Percentiles rank a stretch among this genome's conserved stretches.
Conservation (phyloP, 2,113 vertebrate species). For the human region DNA sequence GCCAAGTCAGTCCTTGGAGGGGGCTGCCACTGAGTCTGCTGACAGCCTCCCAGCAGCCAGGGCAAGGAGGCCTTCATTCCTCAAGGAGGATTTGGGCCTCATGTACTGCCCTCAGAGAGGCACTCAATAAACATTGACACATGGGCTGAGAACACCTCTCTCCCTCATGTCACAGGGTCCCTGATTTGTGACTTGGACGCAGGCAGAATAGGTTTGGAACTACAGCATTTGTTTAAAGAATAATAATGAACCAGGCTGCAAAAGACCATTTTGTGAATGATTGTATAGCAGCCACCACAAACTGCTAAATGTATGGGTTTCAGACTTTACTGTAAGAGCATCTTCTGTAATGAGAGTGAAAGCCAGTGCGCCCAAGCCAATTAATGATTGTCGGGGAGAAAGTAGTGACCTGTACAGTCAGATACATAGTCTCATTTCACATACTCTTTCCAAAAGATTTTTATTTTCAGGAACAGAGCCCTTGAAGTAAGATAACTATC, state of each 20-base stretch:
- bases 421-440: slow-evolving; percentile 5
- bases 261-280: neutral
- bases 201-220: neutral
- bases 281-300: neutral
- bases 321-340: neutral
- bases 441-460: neutral
- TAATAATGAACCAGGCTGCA: neutral
- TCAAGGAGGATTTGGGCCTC: neutral
- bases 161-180: too few species aligned
- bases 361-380: neutral
- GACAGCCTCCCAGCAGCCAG: fast-evolving
- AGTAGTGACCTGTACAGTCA: neutral
- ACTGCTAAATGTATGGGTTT: neutral
- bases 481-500: slow-evolving; percentile 4
- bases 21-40: neutral
- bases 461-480: neutral
- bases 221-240: neutral
- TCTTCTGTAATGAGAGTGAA: neutral
- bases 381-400: neutral
- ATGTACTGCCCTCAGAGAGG: fast-evolving
- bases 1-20: too few species aligned
- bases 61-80: neutral
- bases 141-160: neutral
- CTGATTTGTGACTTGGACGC: fast-evolving
- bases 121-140: neutral